Evolutionary conservation across 2,113 vertebrate genomes (phyloP), one percentile per base, ranked within the genome.

Genomic region (Bolborhynchus lineola): DNA sequence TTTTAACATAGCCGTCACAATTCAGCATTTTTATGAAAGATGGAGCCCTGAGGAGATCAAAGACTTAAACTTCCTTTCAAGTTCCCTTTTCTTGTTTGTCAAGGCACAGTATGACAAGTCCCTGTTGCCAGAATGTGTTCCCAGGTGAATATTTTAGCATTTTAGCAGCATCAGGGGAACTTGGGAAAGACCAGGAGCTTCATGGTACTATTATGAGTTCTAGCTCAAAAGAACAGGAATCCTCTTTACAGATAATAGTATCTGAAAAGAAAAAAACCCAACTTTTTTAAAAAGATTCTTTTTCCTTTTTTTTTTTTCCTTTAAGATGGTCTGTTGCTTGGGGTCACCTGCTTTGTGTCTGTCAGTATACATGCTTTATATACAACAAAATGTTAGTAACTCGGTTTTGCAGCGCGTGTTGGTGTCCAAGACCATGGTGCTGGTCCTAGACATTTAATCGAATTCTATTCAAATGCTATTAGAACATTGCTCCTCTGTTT

Each of bases 21-120:
- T 93, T 90, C 88, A 86, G 53, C n/a, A 21, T 67, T 94, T 93
- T 84, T 87, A 60, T 92, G 59, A 78, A 82, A 64, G 42, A 49
- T 2, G 8, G 35, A 67, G 46, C 15, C 50, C 41, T 78, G 72
- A 75, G 42, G 80, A 93, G 88, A 88, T 96, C 72, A 93, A 77
- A 91, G 63, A 46, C 63, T 72, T 90, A 80, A 71, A 44, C 31
- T 88, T 87, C 41, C 77, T 94, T 96, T 90, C 41, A 88, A 29
- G 79, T 96, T 82, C 14, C 21, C 26, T 71, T 94, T 79, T 20
- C 28, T 92, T 53, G 29, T 88, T 49, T 80, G 53, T 80, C 14
- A 65, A 74, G 60, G 16, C 68, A 67, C 21, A 42, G 35, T 63
- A 33, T 63, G 76, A 84, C 46, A 67, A 55, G 67, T 81, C 39